Conservation (phyloP, 2,888 invertebrate species). For the Synergus gifuensis region DNA sequence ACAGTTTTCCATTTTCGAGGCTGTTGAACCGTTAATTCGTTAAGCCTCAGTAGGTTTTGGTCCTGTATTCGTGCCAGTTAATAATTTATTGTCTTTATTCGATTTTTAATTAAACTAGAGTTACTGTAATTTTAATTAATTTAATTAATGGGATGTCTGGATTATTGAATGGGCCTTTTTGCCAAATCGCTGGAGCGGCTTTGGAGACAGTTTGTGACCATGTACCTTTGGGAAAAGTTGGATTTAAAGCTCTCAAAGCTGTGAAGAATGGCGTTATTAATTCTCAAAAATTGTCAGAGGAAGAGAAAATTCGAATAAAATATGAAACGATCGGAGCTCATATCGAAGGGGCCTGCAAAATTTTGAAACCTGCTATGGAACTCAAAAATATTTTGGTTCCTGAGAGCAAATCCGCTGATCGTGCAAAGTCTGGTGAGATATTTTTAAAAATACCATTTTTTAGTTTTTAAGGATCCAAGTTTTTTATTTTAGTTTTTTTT, state of each 20-base stretch:
- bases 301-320: neutral
- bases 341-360: constrained; percentile 1
- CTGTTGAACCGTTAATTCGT: neutral
- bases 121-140: neutral
- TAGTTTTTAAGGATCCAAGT: neutral
- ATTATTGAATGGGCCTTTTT: neutral
- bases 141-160: neutral
- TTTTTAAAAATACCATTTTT: neutral
- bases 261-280: neutral
- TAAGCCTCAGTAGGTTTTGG: neutral
- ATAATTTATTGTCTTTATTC: neutral
- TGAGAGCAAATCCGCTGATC: constrained; percentile 36
- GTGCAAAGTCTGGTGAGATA: constrained; percentile 15
- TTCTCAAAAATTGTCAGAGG: neutral
- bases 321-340: constrained; percentile 15
- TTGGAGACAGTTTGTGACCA: constrained; percentile 10
- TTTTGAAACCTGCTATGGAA: constrained; percentile 27
- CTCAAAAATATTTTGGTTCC: constrained; percentile 4
- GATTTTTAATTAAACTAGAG: neutral
- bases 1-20: neutral
- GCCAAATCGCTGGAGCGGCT: constrained; percentile 16
- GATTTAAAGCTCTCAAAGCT: neutral
- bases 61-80: neutral
- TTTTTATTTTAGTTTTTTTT: neutral
- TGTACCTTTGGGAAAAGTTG: neutral